Evolutionary conservation across 2,113 vertebrate species (phyloP).

Genomic region (Bos javanicus): DNA sequence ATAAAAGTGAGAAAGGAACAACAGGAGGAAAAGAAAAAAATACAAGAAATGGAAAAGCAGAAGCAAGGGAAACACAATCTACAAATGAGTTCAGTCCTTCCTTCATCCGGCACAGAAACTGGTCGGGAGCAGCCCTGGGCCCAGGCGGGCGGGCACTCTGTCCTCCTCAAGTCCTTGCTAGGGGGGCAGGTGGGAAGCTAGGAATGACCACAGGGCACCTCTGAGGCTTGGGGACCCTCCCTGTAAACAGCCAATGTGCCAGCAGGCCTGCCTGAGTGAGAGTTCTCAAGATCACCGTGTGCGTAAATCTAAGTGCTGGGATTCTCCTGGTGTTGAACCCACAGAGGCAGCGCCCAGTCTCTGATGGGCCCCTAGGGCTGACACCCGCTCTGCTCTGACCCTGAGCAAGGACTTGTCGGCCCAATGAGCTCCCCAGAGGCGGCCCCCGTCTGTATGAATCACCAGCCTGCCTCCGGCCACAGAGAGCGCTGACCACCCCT

Average conservation of each 20-base stretch:
- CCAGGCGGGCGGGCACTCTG: neutral
- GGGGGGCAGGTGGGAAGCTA: neutral
- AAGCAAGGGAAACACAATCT: constrained; percentile 81
- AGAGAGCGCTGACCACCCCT: neutral
- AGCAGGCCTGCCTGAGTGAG: neutral
- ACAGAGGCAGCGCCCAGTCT: fast-evolving
- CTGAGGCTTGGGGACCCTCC: neutral
- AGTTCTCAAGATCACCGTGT: neutral
- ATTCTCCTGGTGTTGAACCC: neutral
- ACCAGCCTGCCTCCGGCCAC: neutral
- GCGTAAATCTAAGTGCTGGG: neutral
- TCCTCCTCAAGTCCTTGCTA: neutral
- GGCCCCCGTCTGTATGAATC: neutral
- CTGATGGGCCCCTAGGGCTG: fast-evolving
- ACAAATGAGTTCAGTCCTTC: constrained; percentile 80
- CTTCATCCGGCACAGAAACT: constrained; percentile 73
- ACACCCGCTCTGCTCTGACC: neutral
- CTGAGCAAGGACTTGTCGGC: neutral
- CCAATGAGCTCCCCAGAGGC: neutral
- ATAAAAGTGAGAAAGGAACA: constrained; percentile 80
- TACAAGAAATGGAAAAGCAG: constrained; percentile 83
- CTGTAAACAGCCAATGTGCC: neutral
- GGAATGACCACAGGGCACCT: neutral
- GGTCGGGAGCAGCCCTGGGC: constrained; percentile 67
- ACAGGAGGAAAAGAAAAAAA: constrained; percentile 78